A percentile compares a stretch with the other conserved stretches of the same genome.
phyloP scores from a whole-genome alignment of 37 sponge, comb jelly and placozoan species.

The Eunapius fragilis region DNA sequence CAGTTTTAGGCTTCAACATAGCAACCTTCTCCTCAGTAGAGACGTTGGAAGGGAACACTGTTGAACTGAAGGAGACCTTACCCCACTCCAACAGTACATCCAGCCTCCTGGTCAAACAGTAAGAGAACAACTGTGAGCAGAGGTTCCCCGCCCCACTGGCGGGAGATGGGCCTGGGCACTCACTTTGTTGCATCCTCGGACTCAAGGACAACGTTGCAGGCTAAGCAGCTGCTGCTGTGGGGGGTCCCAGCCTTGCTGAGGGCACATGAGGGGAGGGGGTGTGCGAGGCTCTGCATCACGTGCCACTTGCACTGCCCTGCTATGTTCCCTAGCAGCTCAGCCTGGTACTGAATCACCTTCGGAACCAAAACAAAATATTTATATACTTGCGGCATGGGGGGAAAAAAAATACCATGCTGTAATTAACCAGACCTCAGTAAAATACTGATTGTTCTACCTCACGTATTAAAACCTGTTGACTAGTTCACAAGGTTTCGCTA shows the following conservation, averaged over 20 bases:
- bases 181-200: constrained; percentile 46
- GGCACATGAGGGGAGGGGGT: constrained; percentile 23
- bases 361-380: background rate
- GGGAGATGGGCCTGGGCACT: constrained; percentile 4
- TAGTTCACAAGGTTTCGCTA: no score
- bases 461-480: background rate
- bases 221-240: constrained; percentile 21
- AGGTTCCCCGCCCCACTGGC: no score
- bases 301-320: constrained; percentile 43
- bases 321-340: constrained; percentile 18
- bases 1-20: background rate
- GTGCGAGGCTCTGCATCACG: constrained; percentile 31
- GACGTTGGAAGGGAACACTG: background rate
- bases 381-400: no score
- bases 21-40: constrained; percentile 2
- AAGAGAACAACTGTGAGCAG: no score
- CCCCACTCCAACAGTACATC: constrained; percentile 40
- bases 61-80: constrained; percentile 10
- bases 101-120: constrained; percentile 2
- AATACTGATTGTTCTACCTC: no score
- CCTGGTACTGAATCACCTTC: constrained; percentile 48
- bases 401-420: no score
- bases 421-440: no score
- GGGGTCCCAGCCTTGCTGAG: background rate
- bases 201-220: constrained; percentile 54